These are phyloP conservation scores for Aromia moschata DNA, from an alignment of 2,888 invertebrate species.

Conservation along the genomic window DNA sequence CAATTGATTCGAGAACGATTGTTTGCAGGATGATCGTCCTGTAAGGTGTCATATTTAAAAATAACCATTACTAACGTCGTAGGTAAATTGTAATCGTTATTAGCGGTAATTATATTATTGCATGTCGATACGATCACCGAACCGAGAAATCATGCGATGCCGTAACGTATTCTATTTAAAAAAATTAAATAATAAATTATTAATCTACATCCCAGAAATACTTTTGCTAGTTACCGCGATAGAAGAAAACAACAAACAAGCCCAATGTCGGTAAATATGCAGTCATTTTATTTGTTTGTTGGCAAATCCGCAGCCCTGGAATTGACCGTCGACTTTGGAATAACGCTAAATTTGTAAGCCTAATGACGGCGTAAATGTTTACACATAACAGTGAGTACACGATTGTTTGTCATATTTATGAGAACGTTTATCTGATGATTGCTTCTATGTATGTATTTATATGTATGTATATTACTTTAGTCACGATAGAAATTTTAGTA, in stretches of 20 bases:
- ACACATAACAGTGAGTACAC: too few relatives aligned
- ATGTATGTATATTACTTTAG: too few relatives aligned
- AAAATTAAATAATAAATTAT: neutral
- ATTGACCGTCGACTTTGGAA: slow-evolving; percentile 6
- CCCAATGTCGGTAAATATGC: slow-evolving; percentile 2
- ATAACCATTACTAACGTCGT: slow-evolving; percentile 10
- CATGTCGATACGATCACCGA: slow-evolving; percentile 11
- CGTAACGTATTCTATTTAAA: neutral
- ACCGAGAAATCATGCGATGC: slow-evolving; percentile 4
- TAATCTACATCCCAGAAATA: neutral
- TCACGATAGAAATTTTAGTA: too few relatives aligned
- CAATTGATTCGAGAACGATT: too few relatives aligned
- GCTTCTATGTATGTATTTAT: too few relatives aligned
- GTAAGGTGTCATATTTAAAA: slow-evolving; percentile 16
- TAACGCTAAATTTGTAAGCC: neutral
- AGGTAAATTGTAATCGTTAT: slow-evolving; percentile 12
- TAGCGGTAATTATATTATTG: slow-evolving; percentile 16
- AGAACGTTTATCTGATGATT: too few relatives aligned
- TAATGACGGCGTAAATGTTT: slow-evolving; percentile 7
- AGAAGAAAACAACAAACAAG: slow-evolving; percentile 7
- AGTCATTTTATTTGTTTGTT: neutral
- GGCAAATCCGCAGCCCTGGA: slow-evolving; percentile 13
- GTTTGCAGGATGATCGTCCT: too few relatives aligned
- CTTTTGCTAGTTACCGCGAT: neutral
- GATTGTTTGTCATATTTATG: too few relatives aligned